Evolutionary conservation across 1,140 invertebrate genomes (phyloP), one percentile per base, ranked within the genome.

Genomic region (Lepidurus apus): DNA sequence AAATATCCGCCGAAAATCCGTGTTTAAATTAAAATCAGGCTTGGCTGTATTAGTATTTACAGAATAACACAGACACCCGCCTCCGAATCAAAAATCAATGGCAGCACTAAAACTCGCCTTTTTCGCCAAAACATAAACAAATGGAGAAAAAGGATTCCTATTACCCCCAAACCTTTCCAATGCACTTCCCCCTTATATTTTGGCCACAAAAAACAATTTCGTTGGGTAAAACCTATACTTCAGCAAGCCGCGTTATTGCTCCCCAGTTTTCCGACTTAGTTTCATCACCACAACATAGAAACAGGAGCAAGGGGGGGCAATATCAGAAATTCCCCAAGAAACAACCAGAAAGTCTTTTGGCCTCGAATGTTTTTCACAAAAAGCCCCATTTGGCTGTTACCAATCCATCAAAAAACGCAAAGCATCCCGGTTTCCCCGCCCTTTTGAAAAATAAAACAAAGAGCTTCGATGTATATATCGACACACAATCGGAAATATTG

Each of bases 271-370:
- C 53, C 21, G 8, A 65, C 53, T 65, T 65, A 10, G 45, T 47
- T 47, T 9, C 53, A 65, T 65, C 53, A 65, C 17, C 53, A 65
- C 53, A 65, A n/a, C 53, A 47, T 17, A n/a, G 53, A 21, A 65
- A 0, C 21, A n/a, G 17, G 6, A 9, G 34, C 34, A 4, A 4
- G 53, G 17, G 13, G 53, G 53, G 7, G n/a, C 53, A 65, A 65
- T 65, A 65, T 65, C 53, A 65, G 53, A 17, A 65, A 65, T 65
- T 65, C 53, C 53, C 53, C 53, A 65, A 65, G 53, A 65, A 65
- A 65, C 53, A 65, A 65, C 53, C 53, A 65, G 53, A 47, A 10
- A 47, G 17, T 65, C 53, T 65, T 65, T 13, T n/a, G 21, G 53
- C 17, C 21, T 65, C 53, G 53, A 13, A 65, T 65, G n/a, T 65